phyloP scores from a whole-genome alignment of 2,888 invertebrate species.

The Apotomis betuletana region DNA sequence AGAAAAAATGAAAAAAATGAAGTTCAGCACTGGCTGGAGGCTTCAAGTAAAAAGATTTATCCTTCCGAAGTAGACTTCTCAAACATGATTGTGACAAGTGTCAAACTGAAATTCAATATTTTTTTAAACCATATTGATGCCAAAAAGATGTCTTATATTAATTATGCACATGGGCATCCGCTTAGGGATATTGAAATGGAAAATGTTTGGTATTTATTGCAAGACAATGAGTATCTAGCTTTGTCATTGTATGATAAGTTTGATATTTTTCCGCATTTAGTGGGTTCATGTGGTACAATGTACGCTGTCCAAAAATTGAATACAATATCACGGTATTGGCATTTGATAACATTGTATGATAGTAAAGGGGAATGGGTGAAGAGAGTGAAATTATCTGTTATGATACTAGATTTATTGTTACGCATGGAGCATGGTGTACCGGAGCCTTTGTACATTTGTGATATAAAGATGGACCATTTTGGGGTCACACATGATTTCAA shows the following conservation, averaged over 20 bases:
- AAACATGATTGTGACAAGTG: conserved; percentile 76
- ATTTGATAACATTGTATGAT: conserved; percentile 78
- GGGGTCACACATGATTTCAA: conserved; percentile 80
- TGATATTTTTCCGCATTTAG: conserved; percentile 85
- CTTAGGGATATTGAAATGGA: conserved; percentile 80
- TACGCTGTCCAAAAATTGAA: conserved; percentile 86
- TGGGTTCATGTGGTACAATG: conserved; percentile 87
- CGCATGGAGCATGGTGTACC: conserved; percentile 83
- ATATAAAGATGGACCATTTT: conserved; percentile 87
- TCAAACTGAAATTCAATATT: conserved; percentile 81
- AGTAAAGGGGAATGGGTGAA: conserved; percentile 83
- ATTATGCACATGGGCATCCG: conserved; percentile 67
- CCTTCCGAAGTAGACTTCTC: conserved; percentile 81
- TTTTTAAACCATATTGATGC: conserved; percentile 77
- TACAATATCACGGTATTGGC: conserved; percentile 79
- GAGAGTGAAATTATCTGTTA: conserved; percentile 81
- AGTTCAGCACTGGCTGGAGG: conserved; percentile 68
- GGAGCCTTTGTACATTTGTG: conserved; percentile 86
- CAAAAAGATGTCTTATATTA: conserved; percentile 71
- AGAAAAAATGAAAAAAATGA: conserved; percentile 63
- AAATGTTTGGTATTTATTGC: conserved; percentile 85
- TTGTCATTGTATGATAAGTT: conserved; percentile 83
- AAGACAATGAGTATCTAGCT: conserved; percentile 87
- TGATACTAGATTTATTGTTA: conserved; percentile 85
- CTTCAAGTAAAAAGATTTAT: conserved; percentile 63